phyloP scores from a whole-genome alignment of 2,797 vertebrate genomes.

The Chaenodraco wilsoni region DNA sequence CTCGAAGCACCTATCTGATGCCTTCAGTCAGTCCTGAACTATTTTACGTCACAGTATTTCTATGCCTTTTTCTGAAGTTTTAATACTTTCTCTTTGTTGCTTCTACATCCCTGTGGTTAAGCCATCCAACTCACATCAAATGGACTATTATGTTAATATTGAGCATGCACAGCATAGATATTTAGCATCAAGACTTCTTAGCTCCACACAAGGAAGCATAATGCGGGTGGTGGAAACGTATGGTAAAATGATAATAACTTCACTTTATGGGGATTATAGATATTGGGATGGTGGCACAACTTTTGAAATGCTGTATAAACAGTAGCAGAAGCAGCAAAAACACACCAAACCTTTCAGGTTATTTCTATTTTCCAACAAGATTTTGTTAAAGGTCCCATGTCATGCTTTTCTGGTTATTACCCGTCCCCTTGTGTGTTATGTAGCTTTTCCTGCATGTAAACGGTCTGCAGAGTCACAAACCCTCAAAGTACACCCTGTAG shows the following conservation, averaged over 20 bases:
- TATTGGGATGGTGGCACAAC: too few species aligned
- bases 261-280: background rate
- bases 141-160: background rate
- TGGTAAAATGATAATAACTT: conserved; percentile 14
- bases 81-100: conserved; percentile 17
- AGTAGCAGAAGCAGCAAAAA: background rate
- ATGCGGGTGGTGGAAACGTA: background rate
- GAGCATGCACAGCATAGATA: background rate
- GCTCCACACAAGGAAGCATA: background rate
- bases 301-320: background rate
- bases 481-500: too few species aligned
- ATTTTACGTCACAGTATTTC: conserved; percentile 24
- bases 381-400: too few species aligned
- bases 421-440: too few species aligned
- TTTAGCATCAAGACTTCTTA: background rate
- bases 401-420: too few species aligned
- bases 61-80: conserved; percentile 14
- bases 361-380: too few species aligned
- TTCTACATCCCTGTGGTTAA: conserved; percentile 8
- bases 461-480: too few species aligned
- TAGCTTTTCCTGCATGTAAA: too few species aligned
- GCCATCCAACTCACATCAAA: background rate
- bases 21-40: conserved; percentile 29
- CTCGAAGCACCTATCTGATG: conserved; percentile 21
- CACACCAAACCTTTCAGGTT: background rate